Evolutionary conservation across 2,113 vertebrate species (phyloP).

Genomic region (Otolemur garnettii): DNA sequence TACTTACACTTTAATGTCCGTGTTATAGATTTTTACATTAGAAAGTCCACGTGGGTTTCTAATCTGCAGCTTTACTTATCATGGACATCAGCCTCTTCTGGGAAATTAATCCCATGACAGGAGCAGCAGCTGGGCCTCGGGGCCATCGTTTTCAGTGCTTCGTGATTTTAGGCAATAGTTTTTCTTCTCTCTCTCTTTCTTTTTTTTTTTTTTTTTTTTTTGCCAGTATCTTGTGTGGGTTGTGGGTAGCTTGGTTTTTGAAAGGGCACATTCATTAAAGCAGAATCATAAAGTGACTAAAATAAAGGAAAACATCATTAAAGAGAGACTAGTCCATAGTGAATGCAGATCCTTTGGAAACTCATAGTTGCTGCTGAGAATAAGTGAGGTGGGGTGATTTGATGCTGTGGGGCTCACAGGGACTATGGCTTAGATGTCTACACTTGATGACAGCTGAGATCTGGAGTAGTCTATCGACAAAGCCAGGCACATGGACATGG

Average conservation of each 20-base stretch:
- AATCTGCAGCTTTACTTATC: constrained; percentile 44
- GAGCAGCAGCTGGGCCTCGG: neutral
- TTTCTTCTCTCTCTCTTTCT: neutral
- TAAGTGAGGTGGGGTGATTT: neutral
- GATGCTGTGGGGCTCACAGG: neutral
- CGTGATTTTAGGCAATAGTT: neutral
- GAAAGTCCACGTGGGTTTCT: constrained; percentile 64
- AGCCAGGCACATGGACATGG: neutral
- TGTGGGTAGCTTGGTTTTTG: neutral
- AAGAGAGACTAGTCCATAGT: neutral
- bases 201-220: neutral
- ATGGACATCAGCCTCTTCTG: constrained; percentile 29
- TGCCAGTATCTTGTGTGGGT: neutral
- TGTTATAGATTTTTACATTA: constrained; percentile 74
- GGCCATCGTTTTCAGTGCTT: neutral
- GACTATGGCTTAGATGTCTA: neutral
- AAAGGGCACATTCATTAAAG: neutral
- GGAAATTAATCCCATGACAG: constrained; percentile 45
- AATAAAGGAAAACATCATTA: neutral
- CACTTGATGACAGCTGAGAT: neutral
- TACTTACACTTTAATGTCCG: constrained; percentile 64
- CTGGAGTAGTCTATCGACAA: neutral
- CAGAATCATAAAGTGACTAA: neutral
- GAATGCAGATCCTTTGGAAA: neutral
- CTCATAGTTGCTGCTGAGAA: neutral